Conservation (phyloP, 2,888 invertebrate genomes). For the Tetragonisca angustula region DNA sequence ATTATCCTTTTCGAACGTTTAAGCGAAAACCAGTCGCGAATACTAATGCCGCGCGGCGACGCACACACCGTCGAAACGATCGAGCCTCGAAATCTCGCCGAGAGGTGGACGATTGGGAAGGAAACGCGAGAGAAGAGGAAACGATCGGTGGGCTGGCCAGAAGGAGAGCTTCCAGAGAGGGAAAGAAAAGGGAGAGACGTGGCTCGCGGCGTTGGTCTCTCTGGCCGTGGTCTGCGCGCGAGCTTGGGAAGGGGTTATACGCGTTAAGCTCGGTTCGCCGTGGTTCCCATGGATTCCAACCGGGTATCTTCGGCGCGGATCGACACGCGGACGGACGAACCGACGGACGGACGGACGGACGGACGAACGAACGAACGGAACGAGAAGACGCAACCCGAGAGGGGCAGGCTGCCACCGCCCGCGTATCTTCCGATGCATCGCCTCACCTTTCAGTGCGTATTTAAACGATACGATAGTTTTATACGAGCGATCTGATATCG, state of each 20-base stretch:
- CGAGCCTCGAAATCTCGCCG: constrained; percentile 29
- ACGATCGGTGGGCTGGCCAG: neutral
- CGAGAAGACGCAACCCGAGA: constrained; percentile 57
- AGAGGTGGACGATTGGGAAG: constrained; percentile 4
- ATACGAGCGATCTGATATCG: constrained; percentile 84
- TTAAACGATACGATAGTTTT: constrained; percentile 84
- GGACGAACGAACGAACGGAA: constrained; percentile 47
- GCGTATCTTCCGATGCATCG: constrained; percentile 84
- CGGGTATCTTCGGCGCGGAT: constrained; percentile 83
- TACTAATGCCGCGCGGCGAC: constrained; percentile 49
- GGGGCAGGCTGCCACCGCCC: constrained; percentile 81
- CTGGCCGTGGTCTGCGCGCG: constrained; percentile 16
- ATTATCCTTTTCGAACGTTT: constrained; percentile 61
- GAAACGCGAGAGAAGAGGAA: constrained; percentile 36
- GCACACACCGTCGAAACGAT: neutral
- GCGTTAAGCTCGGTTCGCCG: constrained; percentile 80
- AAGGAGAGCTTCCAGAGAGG: neutral
- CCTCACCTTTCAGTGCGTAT: constrained; percentile 85
- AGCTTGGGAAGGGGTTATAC: constrained; percentile 73
- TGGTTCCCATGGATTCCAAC: constrained; percentile 84
- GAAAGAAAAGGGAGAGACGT: constrained; percentile 46
- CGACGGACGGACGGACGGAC: constrained; percentile 59
- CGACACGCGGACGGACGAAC: constrained; percentile 78
- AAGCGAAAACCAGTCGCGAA: constrained; percentile 49
- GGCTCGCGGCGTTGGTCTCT: constrained; percentile 10